Base-by-base conservation (phyloP, 1,140 invertebrate species). In the Diorhabda carinulata region DNA sequence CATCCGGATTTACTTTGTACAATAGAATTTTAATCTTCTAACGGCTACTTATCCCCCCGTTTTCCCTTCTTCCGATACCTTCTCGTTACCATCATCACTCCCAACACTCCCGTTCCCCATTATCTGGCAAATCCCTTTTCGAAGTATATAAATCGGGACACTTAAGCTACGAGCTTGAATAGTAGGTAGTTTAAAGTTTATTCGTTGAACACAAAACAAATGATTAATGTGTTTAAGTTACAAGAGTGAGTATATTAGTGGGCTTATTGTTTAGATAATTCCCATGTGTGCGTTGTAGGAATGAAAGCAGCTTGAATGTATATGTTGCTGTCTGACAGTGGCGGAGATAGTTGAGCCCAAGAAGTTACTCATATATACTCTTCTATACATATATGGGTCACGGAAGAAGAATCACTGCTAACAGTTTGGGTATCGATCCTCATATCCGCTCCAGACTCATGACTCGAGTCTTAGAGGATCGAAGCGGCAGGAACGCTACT, bases 101-200 rank as follows among this genome's bases (percentile, higher is more conserved):
- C 4, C 47, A 8, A 6, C n/a, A 52, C 6, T 52, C n/a, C 3
- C 47, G n/a, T 6, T n/a, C 2, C 47, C 47, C n/a, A 52, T 52
- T 52, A 52, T 52, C 47, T 52, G 2, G 6, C 47, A 52, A 52
- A 52, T 52, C 47, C 47, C 47, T 52, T n/a, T 52, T 52, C 47
- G 47, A 52, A 52, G n/a, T n/a, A 52, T 52, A 52, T 52, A 52
- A 52, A 52, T 52, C 47, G 47, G 47, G 47, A 52, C 47, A 52
- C 47, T 52, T 52, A 52, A 52, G n/a, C 47, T 52, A 52, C 47
- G 6, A n/a, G 6, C 47, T 8, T n/a, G 47, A 52, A 52, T 52
- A 8, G 6, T n/a, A 52, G 47, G n/a, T 4, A n/a, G 6, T 52
- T 52, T 52, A 52, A 52, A 52, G 47, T 52, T 52, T 52, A 52